These are phyloP conservation scores for Trinectes maculatus DNA, from an alignment of 2,113 vertebrate genomes.

Conservation along the genomic window DNA sequence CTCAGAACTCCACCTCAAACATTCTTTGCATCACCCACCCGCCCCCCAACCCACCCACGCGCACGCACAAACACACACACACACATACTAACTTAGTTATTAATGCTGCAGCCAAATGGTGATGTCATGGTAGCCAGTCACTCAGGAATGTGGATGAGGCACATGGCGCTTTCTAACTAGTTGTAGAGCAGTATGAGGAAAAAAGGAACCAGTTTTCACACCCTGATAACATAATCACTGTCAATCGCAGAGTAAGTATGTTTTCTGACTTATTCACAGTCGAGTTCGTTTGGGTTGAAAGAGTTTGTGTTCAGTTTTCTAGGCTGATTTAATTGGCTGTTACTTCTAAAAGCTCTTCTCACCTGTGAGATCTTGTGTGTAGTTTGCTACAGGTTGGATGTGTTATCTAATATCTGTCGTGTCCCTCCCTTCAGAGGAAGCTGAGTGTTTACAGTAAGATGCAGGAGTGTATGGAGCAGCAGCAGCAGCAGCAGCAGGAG, in stretches of 20 bases:
- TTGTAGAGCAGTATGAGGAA: conserved; percentile 52
- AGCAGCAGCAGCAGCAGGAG: conserved; percentile 70
- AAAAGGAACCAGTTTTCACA: conserved; percentile 45
- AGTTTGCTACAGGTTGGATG: background rate
- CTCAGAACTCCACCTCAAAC: background rate
- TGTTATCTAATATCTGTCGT: background rate
- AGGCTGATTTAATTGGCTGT: no score
- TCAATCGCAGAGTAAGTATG: background rate
- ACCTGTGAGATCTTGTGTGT: no score
- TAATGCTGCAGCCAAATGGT: conserved; percentile 65
- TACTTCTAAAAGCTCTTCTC: no score
- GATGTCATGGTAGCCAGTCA: conserved; percentile 76
- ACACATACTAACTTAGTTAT: conserved; percentile 42
- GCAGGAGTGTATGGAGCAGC: conserved; percentile 91
- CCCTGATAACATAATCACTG: background rate
- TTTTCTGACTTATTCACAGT: background rate
- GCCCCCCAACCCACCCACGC: background rate
- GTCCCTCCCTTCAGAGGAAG: conserved; percentile 81
- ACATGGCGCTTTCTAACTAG: conserved; percentile 54
- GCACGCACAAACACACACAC: no score
- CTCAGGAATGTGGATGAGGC: conserved; percentile 67
- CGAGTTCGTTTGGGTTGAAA: background rate
- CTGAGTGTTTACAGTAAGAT: conserved; percentile 92
- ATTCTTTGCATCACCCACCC: background rate
- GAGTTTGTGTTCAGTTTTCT: background rate